Evolutionary conservation across 2,888 invertebrate species (phyloP).

Genomic region (Platycheirus rosarum): DNA sequence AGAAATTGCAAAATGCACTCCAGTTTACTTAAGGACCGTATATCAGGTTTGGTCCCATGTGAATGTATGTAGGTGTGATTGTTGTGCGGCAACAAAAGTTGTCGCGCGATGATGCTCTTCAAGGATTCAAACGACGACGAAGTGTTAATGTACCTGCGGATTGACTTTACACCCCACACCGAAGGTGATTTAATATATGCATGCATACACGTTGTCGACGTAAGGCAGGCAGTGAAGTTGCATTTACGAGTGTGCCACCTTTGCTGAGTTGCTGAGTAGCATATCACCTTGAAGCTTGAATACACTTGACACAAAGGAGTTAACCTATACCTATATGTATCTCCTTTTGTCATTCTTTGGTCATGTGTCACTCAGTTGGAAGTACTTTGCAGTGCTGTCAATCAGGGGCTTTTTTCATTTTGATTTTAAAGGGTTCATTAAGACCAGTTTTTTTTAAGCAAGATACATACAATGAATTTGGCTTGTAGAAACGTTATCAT

Average conservation of each 20-base stretch:
- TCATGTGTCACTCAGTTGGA: constrained; percentile 1
- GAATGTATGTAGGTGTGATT: neutral
- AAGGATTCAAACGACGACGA: constrained; percentile 47
- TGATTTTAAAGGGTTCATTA: no score
- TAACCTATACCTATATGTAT: neutral
- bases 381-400: neutral
- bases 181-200: neutral
- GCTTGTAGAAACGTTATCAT: no score
- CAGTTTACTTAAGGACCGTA: constrained; percentile 40
- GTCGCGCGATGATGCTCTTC: constrained; percentile 50
- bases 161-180: constrained; percentile 40
- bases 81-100: constrained; percentile 38
- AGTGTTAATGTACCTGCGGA: constrained; percentile 65
- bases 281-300: constrained; percentile 1
- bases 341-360: neutral
- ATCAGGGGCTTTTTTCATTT: neutral
- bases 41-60: neutral
- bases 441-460: no score
- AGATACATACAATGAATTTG: no score
- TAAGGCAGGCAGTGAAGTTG: neutral
- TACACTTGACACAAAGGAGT: constrained; percentile 28
- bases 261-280: constrained; percentile 10
- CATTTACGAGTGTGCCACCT: no score
- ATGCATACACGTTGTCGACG: no score
- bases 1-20: constrained; percentile 60